These are phyloP conservation scores for Pinna nobilis DNA, from an alignment of 1,140 invertebrate genomes.

Conservation along the genomic window DNA sequence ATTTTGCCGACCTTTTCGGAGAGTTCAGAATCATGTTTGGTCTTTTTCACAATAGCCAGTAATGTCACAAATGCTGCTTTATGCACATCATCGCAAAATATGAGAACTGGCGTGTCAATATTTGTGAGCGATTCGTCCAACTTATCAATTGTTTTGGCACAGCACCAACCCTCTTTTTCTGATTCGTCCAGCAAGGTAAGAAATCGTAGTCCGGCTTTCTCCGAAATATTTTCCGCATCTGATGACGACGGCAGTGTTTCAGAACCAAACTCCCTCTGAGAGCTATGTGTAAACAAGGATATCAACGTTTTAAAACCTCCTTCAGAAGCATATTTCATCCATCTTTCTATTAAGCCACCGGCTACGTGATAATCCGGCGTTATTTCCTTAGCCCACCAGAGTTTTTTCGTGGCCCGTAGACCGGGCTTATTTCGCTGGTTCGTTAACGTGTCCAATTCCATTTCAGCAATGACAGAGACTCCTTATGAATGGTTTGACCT, in stretches of 20 bases:
- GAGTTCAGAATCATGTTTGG: conserved; percentile 42
- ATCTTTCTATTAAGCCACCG: conserved; percentile 58
- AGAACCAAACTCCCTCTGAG: conserved; percentile 59
- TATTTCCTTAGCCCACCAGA: conserved; percentile 69
- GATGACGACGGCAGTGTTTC: conserved; percentile 57
- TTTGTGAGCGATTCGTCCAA: conserved; percentile 45
- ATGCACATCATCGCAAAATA: conserved; percentile 60
- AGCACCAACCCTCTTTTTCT: conserved; percentile 57
- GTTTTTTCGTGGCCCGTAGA: conserved; percentile 55
- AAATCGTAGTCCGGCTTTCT: conserved; percentile 51
- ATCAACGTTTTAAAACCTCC: conserved; percentile 66
- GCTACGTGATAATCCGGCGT: conserved; percentile 63
- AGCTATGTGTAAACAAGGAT: conserved; percentile 57
- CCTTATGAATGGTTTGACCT: too few species aligned
- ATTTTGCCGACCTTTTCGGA: conserved; percentile 45
- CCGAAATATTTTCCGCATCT: conserved; percentile 49
- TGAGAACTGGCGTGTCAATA: conserved; percentile 52
- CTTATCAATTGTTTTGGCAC: conserved; percentile 56
- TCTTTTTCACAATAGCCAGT: conserved; percentile 61
- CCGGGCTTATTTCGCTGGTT: conserved; percentile 51
- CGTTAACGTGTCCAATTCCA: conserved; percentile 30
- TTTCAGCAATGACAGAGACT: not conserved
- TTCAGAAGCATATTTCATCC: conserved; percentile 66
- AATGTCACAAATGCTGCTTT: conserved; percentile 61
- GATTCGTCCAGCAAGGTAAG: conserved; percentile 42